Percentiles rank a stretch among this genome's conserved stretches.
These are phyloP conservation scores for Procapra przewalskii DNA, from an alignment of 2,113 vertebrate genomes.

Conservation along the genomic window DNA sequence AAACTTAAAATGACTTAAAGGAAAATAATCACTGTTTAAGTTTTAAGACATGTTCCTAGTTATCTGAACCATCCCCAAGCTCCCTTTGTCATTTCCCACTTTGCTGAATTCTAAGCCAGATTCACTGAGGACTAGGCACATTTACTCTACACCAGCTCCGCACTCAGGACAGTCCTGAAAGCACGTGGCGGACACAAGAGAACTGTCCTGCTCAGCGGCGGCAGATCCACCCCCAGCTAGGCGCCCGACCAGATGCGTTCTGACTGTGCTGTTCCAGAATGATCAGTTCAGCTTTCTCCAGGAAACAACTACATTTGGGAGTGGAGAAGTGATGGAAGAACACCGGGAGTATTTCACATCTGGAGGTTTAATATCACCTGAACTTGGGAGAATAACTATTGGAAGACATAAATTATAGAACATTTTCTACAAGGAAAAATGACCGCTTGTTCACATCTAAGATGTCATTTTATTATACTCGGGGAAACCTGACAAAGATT, in stretches of 20 bases:
- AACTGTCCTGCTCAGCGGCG: neutral
- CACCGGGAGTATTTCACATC: neutral
- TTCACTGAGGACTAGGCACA: accelerated
- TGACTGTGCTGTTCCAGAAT: neutral
- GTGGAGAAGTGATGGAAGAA: neutral
- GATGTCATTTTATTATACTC: neutral
- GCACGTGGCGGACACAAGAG: accelerated
- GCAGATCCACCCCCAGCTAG: accelerated
- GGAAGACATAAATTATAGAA: neutral
- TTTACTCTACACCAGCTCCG: accelerated
- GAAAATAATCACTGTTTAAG: neutral
- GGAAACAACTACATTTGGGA: neutral
- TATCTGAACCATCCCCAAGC: neutral
- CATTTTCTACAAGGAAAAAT: conserved; percentile 28
- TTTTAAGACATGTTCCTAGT: neutral
- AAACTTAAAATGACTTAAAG: neutral
- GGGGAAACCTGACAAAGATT: neutral
- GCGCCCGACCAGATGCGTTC: neutral
- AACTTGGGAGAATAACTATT: neutral
- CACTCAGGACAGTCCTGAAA: neutral
- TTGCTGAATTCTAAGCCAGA: neutral
- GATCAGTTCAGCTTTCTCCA: neutral
- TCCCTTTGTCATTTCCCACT: neutral
- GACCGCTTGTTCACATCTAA: neutral
- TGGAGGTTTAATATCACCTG: neutral